Base-by-base conservation (phyloP, 1,140 invertebrate genomes). In the Drosophila erecta region DNA sequence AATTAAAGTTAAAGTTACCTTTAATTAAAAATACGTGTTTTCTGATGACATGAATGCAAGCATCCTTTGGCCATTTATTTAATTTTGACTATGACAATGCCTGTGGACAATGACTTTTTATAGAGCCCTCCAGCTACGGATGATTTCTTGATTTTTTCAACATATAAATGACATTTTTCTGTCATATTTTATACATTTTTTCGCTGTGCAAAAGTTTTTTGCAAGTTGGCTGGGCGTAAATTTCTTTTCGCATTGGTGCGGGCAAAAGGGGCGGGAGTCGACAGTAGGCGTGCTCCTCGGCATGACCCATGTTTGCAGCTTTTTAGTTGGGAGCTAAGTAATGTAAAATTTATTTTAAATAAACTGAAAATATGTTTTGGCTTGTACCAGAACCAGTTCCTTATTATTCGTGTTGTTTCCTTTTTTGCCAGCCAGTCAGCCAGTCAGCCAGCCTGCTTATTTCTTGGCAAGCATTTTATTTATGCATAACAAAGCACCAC, bases 281-380 rank as follows among this genome's bases (percentile, higher is more conserved):
- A 53, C 6, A 8, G 41, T 24, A 38, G 49, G 57, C 58, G 56
- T 58, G 55, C 12, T 30, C 20, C 64, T 20, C 35, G 64, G 59
- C 69, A 58, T 81, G 58, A 76, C 43, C 74, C 79, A 59, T 81
- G 67, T 58, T 69, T 66, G 20, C 53, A 60, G 57, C 75, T 58
- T 62, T 54, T 75, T 66, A 78, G 73, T 86, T 80, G 76, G 27
- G 8, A 59, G 66, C 79, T 83, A 87, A 84, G 79, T 89, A 89
- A 89, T 89, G 79, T 89, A 80, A 89, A 89, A 89, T 89, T 89
- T 89, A 84, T 84, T 89, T 89, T 77, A 79, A 89, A 89, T 89
- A 89, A 89, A 89, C 84, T 89, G 67, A 77, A 89, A 89, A 87
- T 87, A 87, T 87, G 71, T 87, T 87, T 87, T 78, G 58, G 60